Evolutionary conservation across 2,797 vertebrate genomes (phyloP).

Genomic region (Loris lydekkerianus): DNA sequence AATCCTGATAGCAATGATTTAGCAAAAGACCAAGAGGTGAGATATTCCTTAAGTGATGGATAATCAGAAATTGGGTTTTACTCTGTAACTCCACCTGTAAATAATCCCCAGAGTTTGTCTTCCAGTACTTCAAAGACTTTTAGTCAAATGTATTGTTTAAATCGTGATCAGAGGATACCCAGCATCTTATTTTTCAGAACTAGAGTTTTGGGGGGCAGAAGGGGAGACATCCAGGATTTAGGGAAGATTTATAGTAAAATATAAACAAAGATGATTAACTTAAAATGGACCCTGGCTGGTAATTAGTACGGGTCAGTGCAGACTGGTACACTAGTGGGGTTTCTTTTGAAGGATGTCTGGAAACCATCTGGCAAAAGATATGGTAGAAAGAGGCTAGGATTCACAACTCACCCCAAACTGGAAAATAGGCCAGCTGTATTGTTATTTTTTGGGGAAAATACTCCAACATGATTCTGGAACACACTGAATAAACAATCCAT

Average conservation of each 20-base stretch:
- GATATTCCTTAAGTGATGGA: neutral
- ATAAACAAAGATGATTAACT: neutral
- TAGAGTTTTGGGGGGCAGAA: neutral
- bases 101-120: neutral
- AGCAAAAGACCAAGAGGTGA: neutral
- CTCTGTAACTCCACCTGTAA: neutral
- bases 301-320: neutral
- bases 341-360: neutral
- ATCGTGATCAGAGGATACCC: neutral
- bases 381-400: neutral
- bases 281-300: neutral
- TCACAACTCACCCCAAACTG: neutral
- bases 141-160: neutral
- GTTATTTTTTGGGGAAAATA: neutral
- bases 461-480: neutral
- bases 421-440: neutral
- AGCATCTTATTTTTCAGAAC: neutral
- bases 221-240: neutral
- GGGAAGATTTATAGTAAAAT: constrained; percentile 10
- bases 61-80: neutral
- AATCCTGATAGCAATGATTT: neutral
- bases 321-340: fast-evolving
- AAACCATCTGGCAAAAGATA: neutral
- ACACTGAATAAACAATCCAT: neutral
- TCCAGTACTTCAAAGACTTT: neutral